Conservation (phyloP, 1,140 invertebrate species). For the Lysiphlebus fabarum region DNA sequence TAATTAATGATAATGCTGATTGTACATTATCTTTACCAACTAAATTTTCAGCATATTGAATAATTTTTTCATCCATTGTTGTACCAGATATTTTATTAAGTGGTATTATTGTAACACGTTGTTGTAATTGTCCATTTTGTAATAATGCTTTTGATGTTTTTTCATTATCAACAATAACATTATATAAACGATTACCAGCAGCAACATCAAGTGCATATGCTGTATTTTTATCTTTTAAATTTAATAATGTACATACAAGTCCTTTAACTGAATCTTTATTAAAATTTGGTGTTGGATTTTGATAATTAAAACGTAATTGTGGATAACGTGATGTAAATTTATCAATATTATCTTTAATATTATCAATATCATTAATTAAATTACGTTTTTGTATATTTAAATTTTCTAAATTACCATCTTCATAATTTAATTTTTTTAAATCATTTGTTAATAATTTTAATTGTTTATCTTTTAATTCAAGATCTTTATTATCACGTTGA, state of each 20-base stretch:
- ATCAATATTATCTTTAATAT: conserved; percentile 59
- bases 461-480: conserved; percentile 64
- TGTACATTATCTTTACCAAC: conserved; percentile 79
- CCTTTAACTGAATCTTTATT: conserved; percentile 75
- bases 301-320: conserved; percentile 70
- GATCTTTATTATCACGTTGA: conserved; percentile 65
- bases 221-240: conserved; percentile 68
- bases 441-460: conserved; percentile 59
- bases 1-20: conserved; percentile 78
- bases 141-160: conserved; percentile 80
- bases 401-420: conserved; percentile 63
- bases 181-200: conserved; percentile 86
- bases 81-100: conserved; percentile 81
- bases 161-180: conserved; percentile 88
- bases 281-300: conserved; percentile 75
- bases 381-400: conserved; percentile 56
- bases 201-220: conserved; percentile 81
- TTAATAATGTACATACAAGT: conserved; percentile 72
- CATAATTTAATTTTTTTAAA: conserved; percentile 64
- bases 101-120: conserved; percentile 84
- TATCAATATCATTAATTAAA: conserved; percentile 57
- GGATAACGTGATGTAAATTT: conserved; percentile 66
- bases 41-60: conserved; percentile 71
- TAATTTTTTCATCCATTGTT: conserved; percentile 60
- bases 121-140: conserved; percentile 74